These are phyloP conservation scores for Glyptemys insculpta DNA, from an alignment of 2,797 vertebrate genomes.

Conservation along the genomic window DNA sequence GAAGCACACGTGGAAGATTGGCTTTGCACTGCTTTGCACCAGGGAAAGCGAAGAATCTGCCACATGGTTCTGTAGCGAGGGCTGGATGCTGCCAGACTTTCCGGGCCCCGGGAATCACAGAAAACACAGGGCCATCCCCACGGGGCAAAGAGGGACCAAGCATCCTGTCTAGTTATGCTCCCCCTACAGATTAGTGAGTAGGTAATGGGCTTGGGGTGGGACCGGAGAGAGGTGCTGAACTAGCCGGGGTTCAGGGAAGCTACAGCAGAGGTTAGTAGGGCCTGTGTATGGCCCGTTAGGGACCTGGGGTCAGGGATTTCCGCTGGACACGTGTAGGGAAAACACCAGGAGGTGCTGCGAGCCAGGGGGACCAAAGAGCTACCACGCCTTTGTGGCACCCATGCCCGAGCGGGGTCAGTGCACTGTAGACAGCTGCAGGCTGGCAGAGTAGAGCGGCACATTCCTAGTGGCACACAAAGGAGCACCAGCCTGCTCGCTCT, in stretches of 20 bases:
- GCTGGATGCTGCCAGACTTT: background rate
- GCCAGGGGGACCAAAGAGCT: no score
- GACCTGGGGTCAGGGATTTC: background rate
- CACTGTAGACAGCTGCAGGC: background rate
- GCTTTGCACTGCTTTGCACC: background rate
- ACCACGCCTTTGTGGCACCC: background rate
- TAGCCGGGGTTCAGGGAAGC: background rate
- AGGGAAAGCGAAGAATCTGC: background rate
- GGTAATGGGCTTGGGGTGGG: no score
- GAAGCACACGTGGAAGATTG: background rate
- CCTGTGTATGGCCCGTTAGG: no score
- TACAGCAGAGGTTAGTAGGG: background rate
- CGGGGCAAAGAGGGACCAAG: background rate
- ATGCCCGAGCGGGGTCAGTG: background rate
- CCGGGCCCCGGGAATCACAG: background rate
- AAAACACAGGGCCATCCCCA: background rate
- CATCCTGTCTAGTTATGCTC: background rate
- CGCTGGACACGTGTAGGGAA: background rate
- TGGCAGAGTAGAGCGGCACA: background rate
- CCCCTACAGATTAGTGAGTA: background rate
- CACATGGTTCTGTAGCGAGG: no score
- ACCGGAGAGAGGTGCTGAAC: background rate
- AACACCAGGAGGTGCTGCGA: background rate
- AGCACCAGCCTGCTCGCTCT: background rate
- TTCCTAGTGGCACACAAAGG: rapidly evolving